phyloP scores from a whole-genome alignment of 1,140 invertebrate genomes.

The Euura saliciscinereae region DNA sequence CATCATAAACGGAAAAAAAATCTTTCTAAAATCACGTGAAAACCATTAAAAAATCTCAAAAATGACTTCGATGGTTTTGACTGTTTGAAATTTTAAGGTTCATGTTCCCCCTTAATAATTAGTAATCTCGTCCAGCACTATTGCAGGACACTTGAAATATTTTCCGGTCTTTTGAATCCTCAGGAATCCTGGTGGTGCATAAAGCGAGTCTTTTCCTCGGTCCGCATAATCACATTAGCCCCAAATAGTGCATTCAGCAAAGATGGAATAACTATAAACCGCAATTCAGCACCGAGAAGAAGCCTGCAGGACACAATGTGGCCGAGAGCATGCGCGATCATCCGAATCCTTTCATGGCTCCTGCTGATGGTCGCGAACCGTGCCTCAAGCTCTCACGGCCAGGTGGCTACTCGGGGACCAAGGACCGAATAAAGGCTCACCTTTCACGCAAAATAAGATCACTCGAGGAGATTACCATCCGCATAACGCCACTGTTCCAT shows the following conservation, averaged over 20 bases:
- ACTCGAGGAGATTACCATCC: conserved; percentile 39
- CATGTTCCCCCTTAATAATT: too few species aligned
- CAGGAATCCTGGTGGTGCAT: not conserved
- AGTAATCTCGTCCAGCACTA: not conserved
- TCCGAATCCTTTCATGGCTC: not conserved
- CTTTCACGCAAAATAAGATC: conserved; percentile 53
- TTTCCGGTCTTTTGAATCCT: not conserved
- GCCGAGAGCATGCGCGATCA: not conserved
- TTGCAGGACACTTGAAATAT: not conserved
- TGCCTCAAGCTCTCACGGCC: not conserved
- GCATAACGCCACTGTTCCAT: conserved; percentile 24
- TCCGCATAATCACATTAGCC: not conserved
- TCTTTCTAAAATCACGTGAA: too few species aligned
- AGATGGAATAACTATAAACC: not conserved
- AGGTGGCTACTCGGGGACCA: not conserved
- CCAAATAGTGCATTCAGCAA: not conserved
- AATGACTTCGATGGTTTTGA: too few species aligned
- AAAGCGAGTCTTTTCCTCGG: not conserved
- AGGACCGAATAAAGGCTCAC: conserved; percentile 23
- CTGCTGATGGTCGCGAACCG: not conserved
- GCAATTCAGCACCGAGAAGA: not conserved
- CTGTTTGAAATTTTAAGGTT: too few species aligned
- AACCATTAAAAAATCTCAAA: too few species aligned
- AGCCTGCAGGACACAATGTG: too few species aligned
- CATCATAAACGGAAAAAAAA: too few species aligned